Conservation (phyloP, 2,797 vertebrate species). For the Microctenopoma lineatum region DNA sequence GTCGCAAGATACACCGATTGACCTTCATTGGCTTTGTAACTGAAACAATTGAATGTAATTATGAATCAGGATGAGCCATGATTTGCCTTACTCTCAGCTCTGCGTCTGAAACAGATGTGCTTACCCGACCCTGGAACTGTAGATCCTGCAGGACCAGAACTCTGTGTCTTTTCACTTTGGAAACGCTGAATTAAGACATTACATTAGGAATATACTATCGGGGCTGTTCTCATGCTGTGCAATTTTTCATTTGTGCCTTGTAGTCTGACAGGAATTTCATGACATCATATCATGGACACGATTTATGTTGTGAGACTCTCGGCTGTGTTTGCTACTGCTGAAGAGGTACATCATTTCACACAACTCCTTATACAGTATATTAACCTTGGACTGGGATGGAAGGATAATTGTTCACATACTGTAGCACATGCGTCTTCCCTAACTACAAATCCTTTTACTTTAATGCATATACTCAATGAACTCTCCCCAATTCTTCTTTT, state of each 20-base stretch:
- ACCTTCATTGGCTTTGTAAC: constrained; percentile 31
- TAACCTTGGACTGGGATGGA: constrained; percentile 21
- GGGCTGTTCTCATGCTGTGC: constrained; percentile 44
- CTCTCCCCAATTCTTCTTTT: background rate
- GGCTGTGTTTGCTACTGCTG: constrained; percentile 42
- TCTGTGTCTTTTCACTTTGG: constrained; percentile 52
- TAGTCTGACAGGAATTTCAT: constrained; percentile 56
- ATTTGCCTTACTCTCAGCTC: constrained; percentile 53
- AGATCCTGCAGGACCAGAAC: constrained; percentile 38
- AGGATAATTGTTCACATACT: constrained; percentile 34
- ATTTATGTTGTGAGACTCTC: constrained; percentile 41
- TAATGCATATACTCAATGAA: constrained; percentile 26
- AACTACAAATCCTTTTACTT: constrained; percentile 36
- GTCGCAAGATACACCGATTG: constrained; percentile 2
- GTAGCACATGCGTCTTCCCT: constrained; percentile 38
- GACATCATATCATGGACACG: constrained; percentile 40
- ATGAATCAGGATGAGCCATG: constrained; percentile 47
- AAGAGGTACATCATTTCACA: constrained; percentile 30
- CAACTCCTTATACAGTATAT: constrained; percentile 42
- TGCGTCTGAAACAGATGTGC: constrained; percentile 71
- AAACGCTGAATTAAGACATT: constrained; percentile 60
- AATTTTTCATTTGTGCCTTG: constrained; percentile 55
- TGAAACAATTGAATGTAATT: constrained; percentile 34
- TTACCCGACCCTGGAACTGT: constrained; percentile 43
- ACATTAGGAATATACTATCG: constrained; percentile 36